Conservation (phyloP, 2,113 vertebrate genomes). For the Anser brachyrhynchus region DNA sequence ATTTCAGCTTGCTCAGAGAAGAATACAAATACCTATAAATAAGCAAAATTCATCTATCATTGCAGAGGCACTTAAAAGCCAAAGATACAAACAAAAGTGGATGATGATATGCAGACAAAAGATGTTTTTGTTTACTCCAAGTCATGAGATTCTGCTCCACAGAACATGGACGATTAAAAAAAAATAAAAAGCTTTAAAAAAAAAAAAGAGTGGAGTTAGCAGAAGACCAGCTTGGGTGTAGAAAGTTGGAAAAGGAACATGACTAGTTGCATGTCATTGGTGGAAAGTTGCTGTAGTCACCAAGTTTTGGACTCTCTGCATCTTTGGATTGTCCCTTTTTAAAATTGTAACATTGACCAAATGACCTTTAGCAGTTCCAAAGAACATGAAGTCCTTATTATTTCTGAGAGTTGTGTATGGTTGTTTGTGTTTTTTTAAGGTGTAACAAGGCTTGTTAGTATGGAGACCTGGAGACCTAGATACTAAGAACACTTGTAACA, state of each 20-base stretch:
- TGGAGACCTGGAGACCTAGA: neutral
- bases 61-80: neutral
- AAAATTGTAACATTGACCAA: neutral
- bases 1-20: neutral
- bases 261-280: neutral
- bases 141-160: neutral
- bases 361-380: neutral
- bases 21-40: neutral
- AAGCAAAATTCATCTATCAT: neutral
- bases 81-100: neutral
- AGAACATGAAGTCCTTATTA: neutral
- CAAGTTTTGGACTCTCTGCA: neutral
- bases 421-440: neutral
- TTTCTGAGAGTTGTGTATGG: neutral
- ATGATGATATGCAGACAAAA: neutral
- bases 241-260: neutral
- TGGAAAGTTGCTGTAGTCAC: neutral
- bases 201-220: neutral
- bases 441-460: neutral
- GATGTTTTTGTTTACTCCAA: neutral
- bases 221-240: neutral
- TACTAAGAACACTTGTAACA: neutral
- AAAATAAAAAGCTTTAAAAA: too few relatives aligned
- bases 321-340: neutral
- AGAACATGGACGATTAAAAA: neutral